Evolutionary conservation across 2,888 invertebrate genomes (phyloP).

Genomic region (Thera obeliscata): DNA sequence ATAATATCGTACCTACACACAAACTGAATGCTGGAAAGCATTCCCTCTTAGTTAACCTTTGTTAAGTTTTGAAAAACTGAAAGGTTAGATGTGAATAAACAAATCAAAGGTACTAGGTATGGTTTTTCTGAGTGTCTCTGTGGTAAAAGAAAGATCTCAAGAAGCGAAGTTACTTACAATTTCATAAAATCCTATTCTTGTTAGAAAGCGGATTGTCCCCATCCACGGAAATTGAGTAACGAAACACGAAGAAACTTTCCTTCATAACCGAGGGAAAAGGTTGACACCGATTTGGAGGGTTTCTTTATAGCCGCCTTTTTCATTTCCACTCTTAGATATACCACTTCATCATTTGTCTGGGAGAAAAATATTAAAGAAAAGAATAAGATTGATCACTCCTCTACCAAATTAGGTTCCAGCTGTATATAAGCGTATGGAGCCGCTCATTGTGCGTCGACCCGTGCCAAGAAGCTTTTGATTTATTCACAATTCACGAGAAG

Average conservation of each 20-base stretch:
- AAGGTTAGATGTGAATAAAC: no score
- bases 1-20: no score
- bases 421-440: neutral
- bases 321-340: constrained; percentile 36
- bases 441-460: neutral
- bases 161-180: neutral
- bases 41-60: no score
- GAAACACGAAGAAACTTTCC: constrained; percentile 39
- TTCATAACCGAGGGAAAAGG: constrained; percentile 44
- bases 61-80: no score
- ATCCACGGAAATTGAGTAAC: constrained; percentile 43
- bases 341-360: constrained; percentile 56
- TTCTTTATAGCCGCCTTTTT: constrained; percentile 47
- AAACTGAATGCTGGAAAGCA: no score
- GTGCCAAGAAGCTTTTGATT: neutral
- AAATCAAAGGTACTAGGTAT: no score
- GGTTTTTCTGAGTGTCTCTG: neutral
- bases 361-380: constrained; percentile 52
- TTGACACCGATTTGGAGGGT: constrained; percentile 44
- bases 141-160: neutral
- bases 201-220: constrained; percentile 25
- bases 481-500: no score
- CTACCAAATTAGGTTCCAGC: constrained; percentile 41
- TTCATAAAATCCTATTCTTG: constrained; percentile 2
- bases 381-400: constrained; percentile 57